Evolutionary conservation across 2,113 vertebrate species (phyloP), one percentile per base, ranked within the genome.

Genomic region (Oryzias javanicus): DNA sequence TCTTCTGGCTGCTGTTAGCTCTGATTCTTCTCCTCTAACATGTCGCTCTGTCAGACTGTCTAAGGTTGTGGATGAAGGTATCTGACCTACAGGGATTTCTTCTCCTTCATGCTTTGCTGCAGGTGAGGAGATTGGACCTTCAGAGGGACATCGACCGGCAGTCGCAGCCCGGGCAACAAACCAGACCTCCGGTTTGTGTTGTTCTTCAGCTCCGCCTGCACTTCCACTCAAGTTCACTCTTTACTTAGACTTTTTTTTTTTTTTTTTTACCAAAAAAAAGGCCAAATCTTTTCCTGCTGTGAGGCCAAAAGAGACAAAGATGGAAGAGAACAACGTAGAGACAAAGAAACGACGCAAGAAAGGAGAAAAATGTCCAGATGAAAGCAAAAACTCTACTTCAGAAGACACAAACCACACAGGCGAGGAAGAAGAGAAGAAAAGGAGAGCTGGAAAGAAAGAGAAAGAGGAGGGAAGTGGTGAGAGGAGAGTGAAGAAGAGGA

Each of bases 301-400:
- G 22, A 61, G 13, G 6, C 24, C 8, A 6, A 0, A 12, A 2
- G 14, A 48, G 66, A 63, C 64, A 45, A 86, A 75, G 35, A 42
- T 1, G n/a, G 19, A 48, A 25, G 64, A 49, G 19, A 51, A 71
- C 1, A 68, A 13, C 24, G 22, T 55, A 4, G 87, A 82, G 56
- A 88, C 84, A 42, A 52, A 74, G 53, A 89, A 82, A 55, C 85
- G 74, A 56, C 54, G 3, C 0, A 87, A 81, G 20, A 76, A 79
- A 41, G 49, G 16, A 63, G 41, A 55, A 47, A 27, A 3, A 0
- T 29, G 48, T 41, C 14, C 27, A 2, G 18, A 12, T 47, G 53
- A 78, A 45, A 55, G 17, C 0, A 17, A 45, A 19, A 66, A n/a
- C 13, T 3, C 1, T 2, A 2, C 13, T 4, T 7, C 14, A 25